A percentile compares a stretch with the other conserved stretches of the same genome.
Conservation (phyloP, 2,797 vertebrate species). For the Cercopithecus diana region DNA sequence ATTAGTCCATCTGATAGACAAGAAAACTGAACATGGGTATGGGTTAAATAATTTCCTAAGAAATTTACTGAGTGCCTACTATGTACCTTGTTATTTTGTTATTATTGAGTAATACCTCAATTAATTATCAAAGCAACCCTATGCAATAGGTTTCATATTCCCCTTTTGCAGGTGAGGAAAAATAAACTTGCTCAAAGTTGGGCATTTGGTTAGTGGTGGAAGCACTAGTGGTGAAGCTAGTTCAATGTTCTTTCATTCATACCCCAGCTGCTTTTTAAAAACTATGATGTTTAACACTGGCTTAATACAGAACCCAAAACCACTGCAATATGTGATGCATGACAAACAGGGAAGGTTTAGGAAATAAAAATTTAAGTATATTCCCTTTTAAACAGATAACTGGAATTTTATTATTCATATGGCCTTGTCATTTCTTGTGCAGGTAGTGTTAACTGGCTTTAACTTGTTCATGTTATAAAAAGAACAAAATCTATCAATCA, state of each 20-base stretch:
- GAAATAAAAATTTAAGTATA: constrained; percentile 3
- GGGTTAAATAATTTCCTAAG: not conserved
- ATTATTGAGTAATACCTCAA: not conserved
- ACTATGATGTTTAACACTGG: not conserved
- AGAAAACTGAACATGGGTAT: not conserved
- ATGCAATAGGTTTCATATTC: not conserved
- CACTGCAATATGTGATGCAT: not conserved
- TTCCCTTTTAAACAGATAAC: not conserved
- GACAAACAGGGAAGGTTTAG: not conserved
- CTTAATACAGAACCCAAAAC: not conserved
- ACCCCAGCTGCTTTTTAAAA: not conserved
- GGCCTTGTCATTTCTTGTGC: not conserved
- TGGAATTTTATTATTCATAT: constrained; percentile 6
- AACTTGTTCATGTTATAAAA: constrained; percentile 39
- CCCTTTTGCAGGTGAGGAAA: not conserved
- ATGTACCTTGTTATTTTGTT: not conserved
- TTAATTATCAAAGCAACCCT: not conserved
- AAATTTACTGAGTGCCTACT: not conserved
- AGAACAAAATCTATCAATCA: constrained; percentile 45
- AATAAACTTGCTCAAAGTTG: not conserved
- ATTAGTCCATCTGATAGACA: not conserved
- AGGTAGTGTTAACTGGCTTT: constrained; percentile 35
- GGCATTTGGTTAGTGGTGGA: not conserved
- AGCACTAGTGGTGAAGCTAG: not conserved
- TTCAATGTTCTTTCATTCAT: not conserved